Base-by-base conservation (phyloP, 2,797 vertebrate species). In the Pempheris klunzingeri region DNA sequence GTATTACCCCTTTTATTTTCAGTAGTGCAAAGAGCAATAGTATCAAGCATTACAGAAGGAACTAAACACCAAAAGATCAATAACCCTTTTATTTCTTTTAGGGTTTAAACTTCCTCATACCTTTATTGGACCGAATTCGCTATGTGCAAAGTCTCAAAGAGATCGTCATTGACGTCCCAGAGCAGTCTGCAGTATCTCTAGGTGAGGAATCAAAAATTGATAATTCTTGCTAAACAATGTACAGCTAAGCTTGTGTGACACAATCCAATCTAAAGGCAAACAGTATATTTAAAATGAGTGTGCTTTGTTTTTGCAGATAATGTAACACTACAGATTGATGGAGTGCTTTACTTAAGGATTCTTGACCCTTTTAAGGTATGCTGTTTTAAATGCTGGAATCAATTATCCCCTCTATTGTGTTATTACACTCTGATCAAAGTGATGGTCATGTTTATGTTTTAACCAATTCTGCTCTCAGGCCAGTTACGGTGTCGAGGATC, bases 91-190 rank as follows among this genome's bases (percentile, higher is more conserved):
- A 1, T 49, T 49, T 61, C 32, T 62, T 86, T 15, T 64, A 99
- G 98, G 98, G 98, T 70, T 93, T 99, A 90, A 99, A 99, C 83
- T 92, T 99, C 81, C 96, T 99, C 77, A 97, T 99, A 75, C 98
- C 98, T 4, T 2, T 99, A 18, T 91, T 99, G 74, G 98, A 99
- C 92, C 91, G 93, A 81, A 91, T 99, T 81, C 96, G 95, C 53
- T 99, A 99, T 0, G 98, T 99, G 30, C 98, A 99, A 82, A 99
- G 97, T 76, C 96, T 99, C 55, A 99, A 99, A 90, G 98, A 99
- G 88, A 99, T 99, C 0, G 98, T 99, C 77, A 99, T 99, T 54
- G 97, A 99, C 1, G 97, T 99, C 30, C 98, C 98, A 4, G 98
- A 99, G 86, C 98, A 99, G 90, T 98, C 98, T 5, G 97, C 98